These are phyloP conservation scores for Drosophila mayaguana DNA, from an alignment of 2,888 invertebrate species.

Conservation along the genomic window DNA sequence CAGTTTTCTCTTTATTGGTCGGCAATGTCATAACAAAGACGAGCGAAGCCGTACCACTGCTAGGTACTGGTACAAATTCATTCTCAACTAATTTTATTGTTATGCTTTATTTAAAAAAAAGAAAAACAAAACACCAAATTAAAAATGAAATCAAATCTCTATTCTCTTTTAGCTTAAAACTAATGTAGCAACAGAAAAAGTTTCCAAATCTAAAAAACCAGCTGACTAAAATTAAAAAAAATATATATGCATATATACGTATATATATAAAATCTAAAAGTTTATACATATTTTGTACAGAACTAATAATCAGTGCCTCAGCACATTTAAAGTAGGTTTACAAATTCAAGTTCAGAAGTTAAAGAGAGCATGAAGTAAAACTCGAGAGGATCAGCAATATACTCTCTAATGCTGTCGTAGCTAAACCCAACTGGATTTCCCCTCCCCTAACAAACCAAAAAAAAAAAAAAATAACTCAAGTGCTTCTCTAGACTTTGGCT, in stretches of 20 bases:
- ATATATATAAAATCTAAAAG: slow-evolving; percentile 18
- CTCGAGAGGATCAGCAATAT: slow-evolving; percentile 45
- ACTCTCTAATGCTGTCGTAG: slow-evolving; percentile 49
- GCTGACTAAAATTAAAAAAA: slow-evolving; percentile 41
- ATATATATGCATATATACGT: too few relatives aligned
- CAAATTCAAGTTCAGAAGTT: slow-evolving; percentile 34
- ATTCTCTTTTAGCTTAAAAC: slow-evolving; percentile 72
- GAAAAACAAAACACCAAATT: slow-evolving; percentile 20
- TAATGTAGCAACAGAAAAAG: slow-evolving; percentile 61
- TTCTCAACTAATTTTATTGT: slow-evolving; percentile 38
- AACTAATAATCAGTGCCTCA: slow-evolving; percentile 50
- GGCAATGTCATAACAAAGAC: slow-evolving; percentile 99
- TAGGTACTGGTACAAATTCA: slow-evolving; percentile 89
- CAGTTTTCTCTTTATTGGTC: slow-evolving; percentile 99
- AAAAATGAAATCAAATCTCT: slow-evolving; percentile 37
- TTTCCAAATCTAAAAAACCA: slow-evolving; percentile 47
- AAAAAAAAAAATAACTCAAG: slow-evolving; percentile 16
- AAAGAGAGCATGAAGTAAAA: slow-evolving; percentile 63
- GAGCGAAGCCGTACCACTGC: slow-evolving; percentile 99
- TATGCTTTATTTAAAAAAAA: slow-evolving; percentile 54
- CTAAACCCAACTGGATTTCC: slow-evolving; percentile 19
- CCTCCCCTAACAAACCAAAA: too few relatives aligned
- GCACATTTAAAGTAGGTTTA: slow-evolving; percentile 71
- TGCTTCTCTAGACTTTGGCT: slow-evolving; percentile 72
- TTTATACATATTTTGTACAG: slow-evolving; percentile 63